Conservation (phyloP, 2,113 vertebrate genomes). For the Gasterosteus aculeatus region DNA sequence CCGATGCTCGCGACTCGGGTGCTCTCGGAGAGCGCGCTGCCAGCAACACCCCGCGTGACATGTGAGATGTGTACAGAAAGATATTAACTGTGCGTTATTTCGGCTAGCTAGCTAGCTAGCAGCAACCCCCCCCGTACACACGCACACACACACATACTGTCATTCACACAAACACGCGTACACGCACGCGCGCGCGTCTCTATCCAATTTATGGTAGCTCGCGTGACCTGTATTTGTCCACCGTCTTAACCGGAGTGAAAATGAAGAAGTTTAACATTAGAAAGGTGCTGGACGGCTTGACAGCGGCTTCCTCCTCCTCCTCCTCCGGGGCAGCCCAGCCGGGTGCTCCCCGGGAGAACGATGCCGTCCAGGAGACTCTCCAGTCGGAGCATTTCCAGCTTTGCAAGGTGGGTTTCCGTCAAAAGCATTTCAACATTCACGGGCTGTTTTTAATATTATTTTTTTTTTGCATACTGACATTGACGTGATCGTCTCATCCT, state of each 20-base stretch:
- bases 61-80: slow-evolving; percentile 67
- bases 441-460: neutral
- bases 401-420: slow-evolving; percentile 88
- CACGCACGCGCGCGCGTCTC: neutral
- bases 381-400: slow-evolving; percentile 98
- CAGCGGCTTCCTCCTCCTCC: slow-evolving; percentile 86
- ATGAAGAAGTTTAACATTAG: slow-evolving; percentile 99
- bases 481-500: slow-evolving; percentile 9
- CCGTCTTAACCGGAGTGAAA: slow-evolving; percentile 64
- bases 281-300: slow-evolving; percentile 98
- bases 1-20: slow-evolving; percentile 37
- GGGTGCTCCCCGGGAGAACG: slow-evolving; percentile 84
- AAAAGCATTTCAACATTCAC: slow-evolving; percentile 4
- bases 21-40: slow-evolving; percentile 61
- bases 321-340: slow-evolving; percentile 77
- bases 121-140: slow-evolving; percentile 20
- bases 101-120: slow-evolving; percentile 73
- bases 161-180: too few species aligned
- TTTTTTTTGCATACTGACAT: too few species aligned
- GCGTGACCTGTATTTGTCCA: slow-evolving; percentile 47
- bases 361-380: slow-evolving; percentile 89
- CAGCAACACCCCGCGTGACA: slow-evolving; percentile 72
- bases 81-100: slow-evolving; percentile 74
- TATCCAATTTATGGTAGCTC: slow-evolving; percentile 64
- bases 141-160: too few species aligned